Evolutionary conservation across 2,797 vertebrate genomes (phyloP).

Genomic region (Delichon dasypus): DNA sequence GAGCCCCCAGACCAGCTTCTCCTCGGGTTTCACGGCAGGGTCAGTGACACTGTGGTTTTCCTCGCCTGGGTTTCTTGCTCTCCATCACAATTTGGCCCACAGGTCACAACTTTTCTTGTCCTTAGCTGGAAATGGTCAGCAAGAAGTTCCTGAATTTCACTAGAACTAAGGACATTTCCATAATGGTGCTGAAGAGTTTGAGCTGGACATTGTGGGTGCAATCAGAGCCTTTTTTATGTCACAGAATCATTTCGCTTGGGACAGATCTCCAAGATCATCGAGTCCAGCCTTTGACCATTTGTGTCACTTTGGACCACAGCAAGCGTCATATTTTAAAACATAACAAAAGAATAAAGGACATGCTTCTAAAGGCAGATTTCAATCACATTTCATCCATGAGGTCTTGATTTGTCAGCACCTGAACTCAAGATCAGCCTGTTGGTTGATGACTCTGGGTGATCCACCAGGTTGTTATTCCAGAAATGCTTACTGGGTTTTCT

Average conservation of each 20-base stretch:
- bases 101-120: not conserved
- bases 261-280: accelerated
- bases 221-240: not conserved
- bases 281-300: not conserved
- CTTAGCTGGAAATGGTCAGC: not conserved
- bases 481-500: not conserved
- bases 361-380: not conserved
- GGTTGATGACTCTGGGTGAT: not conserved
- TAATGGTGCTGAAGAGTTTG: not conserved
- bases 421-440: not conserved
- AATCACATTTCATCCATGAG: not conserved
- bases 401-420: not conserved
- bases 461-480: not conserved
- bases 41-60: not conserved
- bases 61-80: not conserved
- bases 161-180: not conserved
- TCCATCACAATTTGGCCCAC: not conserved
- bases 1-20: not conserved
- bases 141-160: constrained; percentile 18
- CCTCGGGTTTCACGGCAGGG: not conserved
- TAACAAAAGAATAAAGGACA: not conserved
- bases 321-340: not conserved
- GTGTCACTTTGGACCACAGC: not conserved
- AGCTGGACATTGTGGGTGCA: not conserved
- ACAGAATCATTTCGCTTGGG: not conserved